These are phyloP conservation scores for Falco novaeseelandiae DNA, from an alignment of 2,797 vertebrate genomes.

Conservation along the genomic window DNA sequence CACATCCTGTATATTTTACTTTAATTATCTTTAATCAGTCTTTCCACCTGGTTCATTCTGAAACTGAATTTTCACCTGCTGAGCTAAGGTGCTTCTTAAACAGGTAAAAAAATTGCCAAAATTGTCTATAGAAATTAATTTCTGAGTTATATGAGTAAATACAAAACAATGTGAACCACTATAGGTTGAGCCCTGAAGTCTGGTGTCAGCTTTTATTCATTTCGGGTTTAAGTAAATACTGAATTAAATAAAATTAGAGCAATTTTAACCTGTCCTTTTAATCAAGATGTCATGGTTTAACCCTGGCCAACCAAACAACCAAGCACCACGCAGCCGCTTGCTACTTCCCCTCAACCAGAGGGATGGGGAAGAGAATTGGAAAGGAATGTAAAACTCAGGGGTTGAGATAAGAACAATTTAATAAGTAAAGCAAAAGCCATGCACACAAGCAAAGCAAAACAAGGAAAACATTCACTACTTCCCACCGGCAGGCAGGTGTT, in stretches of 20 bases:
- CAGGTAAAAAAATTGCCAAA: not conserved
- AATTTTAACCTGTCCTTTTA: not conserved
- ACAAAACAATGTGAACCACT: not conserved
- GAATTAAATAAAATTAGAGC: not conserved
- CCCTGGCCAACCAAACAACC: no score
- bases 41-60: not conserved
- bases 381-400: no score
- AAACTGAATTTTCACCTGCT: not conserved
- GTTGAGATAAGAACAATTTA: no score
- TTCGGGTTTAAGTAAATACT: not conserved
- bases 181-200: not conserved
- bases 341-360: no score
- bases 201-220: not conserved
- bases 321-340: no score
- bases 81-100: not conserved
- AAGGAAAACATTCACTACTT: no score
- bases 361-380: no score
- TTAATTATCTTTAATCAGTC: not conserved
- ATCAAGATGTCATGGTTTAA: not conserved
- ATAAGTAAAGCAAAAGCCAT: no score
- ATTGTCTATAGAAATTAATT: not conserved
- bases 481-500: no score
- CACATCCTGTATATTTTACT: not conserved
- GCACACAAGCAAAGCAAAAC: no score
- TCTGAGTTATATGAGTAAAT: not conserved